Percentiles rank a stretch among this genome's conserved stretches.
Conservation (phyloP, 2,888 invertebrate species). For the Apamea crenata region DNA sequence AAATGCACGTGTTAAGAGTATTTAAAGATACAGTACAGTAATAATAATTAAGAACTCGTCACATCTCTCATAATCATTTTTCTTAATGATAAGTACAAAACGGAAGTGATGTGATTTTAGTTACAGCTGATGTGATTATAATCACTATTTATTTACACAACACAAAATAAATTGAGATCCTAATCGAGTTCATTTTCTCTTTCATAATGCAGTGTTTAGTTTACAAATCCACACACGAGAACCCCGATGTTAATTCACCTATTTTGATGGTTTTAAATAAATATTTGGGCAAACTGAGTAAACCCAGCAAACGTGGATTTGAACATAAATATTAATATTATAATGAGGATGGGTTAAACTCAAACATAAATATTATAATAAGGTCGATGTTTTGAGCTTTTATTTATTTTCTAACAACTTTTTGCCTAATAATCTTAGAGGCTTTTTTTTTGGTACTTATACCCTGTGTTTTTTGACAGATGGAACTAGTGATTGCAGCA, state of each 20-base stretch:
- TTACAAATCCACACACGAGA: background rate
- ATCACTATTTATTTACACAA: background rate
- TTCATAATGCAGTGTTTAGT: background rate
- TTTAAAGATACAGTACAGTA: too few relatives aligned
- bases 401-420: constrained; percentile 20
- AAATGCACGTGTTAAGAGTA: too few relatives aligned
- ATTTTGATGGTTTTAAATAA: constrained; percentile 65
- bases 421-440: background rate
- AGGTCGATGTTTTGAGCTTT: constrained; percentile 19
- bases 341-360: background rate
- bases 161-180: background rate
- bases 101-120: background rate
- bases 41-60: too few relatives aligned
- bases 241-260: constrained; percentile 40
- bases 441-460: too few relatives aligned
- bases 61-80: too few relatives aligned
- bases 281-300: constrained; percentile 64
- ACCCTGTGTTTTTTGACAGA: too few relatives aligned
- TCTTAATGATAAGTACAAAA: too few relatives aligned
- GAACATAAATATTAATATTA: constrained; percentile 31
- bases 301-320: constrained; percentile 9
- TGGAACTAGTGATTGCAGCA: too few relatives aligned
- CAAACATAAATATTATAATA: constrained; percentile 27
- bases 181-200: background rate
- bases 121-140: background rate